Base-by-base conservation (phyloP, 2,113 vertebrate genomes). In the Phycodurus eques region DNA sequence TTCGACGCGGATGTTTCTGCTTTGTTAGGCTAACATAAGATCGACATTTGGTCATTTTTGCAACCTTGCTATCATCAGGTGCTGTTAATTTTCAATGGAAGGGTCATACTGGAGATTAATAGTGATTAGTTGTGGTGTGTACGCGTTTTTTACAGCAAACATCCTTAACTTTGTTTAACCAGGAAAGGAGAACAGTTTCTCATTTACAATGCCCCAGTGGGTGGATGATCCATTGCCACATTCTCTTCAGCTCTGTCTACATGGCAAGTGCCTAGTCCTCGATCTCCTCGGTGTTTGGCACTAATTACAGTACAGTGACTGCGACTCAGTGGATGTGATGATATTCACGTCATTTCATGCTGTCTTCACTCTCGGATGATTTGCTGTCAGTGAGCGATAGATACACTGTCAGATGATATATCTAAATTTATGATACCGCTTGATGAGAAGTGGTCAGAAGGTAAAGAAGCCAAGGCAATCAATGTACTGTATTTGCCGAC, bases 81-180 rank as follows among this genome's bases (percentile, higher is more conserved):
- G 9, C 31, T 6, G 19, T 74, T 20, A 20, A 77, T 60, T 44
- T 69, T 72, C 63, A 82, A 80, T 42, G 57, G 61, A 70, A 53
- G 53, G 31, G 56, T 72, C 42, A 43, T 47, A 39, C 56, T 31
- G 44, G 43, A 33, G 63, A 69, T 62, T 68, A 67, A 67, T 66
- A 61, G 49, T 0, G 19, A 11, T 74, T 67, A 80, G 69, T 72
- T 77, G 72, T 57, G 68, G 67, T 33, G 47, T 33, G 20, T 33
- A 66, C 65, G 17, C 20, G 54, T 57, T 17, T 31, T 44, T 47
- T 71, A 71, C 63, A 20, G 31, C 70, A 42, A 67, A 72, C 15
- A 46, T 76, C 2, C n/a, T 56, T 56, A 9, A 22, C 2, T 56
- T 19, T 6, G 7, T 8, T 27, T 27, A 27, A 27, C 27, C 27